A percentile compares a stretch with the other conserved stretches of the same genome.
Conservation (phyloP, 1,140 invertebrate genomes). For the Drosophila truncata region DNA sequence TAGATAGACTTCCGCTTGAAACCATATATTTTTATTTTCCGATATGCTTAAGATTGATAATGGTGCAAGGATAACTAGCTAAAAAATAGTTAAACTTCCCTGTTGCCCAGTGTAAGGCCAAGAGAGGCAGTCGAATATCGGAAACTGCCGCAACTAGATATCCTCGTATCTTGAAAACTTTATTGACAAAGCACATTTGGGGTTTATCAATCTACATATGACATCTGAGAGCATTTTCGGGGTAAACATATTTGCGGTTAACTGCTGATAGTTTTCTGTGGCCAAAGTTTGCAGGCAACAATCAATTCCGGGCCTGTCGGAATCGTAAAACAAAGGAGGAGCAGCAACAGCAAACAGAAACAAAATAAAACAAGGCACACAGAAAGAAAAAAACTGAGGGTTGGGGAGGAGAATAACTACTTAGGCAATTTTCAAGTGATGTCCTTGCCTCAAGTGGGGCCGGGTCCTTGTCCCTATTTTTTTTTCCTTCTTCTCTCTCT, state of each 20-base stretch:
- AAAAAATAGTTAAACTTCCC: not conserved
- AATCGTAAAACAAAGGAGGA: constrained; percentile 44
- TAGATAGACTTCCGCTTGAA: not conserved
- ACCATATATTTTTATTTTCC: not conserved
- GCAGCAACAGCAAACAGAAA: constrained; percentile 30
- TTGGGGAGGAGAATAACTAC: constrained; percentile 59
- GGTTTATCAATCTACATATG: constrained; percentile 50
- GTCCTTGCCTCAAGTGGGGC: constrained; percentile 67
- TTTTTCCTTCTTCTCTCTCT: not conserved
- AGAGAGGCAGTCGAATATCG: not conserved
- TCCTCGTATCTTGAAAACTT: constrained; percentile 28
- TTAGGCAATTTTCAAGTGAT: constrained; percentile 84
- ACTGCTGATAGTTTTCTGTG: constrained; percentile 67
- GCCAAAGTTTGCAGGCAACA: constrained; percentile 48
- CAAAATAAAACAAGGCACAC: constrained; percentile 32
- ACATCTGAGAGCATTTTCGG: constrained; percentile 47
- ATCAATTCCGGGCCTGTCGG: constrained; percentile 45
- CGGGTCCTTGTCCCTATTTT: constrained; percentile 15
- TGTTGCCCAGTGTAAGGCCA: not conserved
- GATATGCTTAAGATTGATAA: not conserved
- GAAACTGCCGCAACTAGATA: constrained; percentile 21
- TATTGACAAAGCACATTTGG: constrained; percentile 43
- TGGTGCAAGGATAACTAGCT: not conserved
- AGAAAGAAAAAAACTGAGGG: constrained; percentile 26
- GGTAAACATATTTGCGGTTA: constrained; percentile 71